These are phyloP conservation scores for Pyralis farinalis DNA, from an alignment of 2,888 invertebrate genomes.

Conservation along the genomic window DNA sequence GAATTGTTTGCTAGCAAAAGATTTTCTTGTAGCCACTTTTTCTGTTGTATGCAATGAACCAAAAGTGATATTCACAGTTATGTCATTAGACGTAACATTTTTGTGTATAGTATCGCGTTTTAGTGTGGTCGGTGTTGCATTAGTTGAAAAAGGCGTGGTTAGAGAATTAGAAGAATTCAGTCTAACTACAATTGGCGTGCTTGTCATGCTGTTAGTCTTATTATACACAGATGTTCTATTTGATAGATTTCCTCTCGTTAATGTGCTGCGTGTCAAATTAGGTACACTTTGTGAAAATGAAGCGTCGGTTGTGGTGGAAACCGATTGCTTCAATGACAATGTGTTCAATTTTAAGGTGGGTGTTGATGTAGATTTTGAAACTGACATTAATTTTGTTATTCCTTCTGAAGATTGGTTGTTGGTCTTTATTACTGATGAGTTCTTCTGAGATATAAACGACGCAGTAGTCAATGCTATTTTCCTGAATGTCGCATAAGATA, in stretches of 20 bases:
- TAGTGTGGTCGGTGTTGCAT: slow-evolving; percentile 28
- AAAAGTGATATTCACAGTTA: slow-evolving; percentile 22
- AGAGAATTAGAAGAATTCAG: slow-evolving; percentile 49
- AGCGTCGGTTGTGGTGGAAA: slow-evolving; percentile 10
- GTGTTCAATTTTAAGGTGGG: slow-evolving; percentile 23
- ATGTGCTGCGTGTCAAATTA: slow-evolving; percentile 22
- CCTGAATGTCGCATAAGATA: slow-evolving; percentile 67
- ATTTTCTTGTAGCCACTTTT: slow-evolving; percentile 15
- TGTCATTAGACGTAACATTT: slow-evolving; percentile 9
- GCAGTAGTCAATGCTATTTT: slow-evolving; percentile 64
- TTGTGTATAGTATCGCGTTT: slow-evolving; percentile 6
- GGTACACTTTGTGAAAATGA: slow-evolving; percentile 20
- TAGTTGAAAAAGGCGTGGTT: slow-evolving; percentile 46
- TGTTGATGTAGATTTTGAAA: slow-evolving; percentile 34
- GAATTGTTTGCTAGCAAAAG: slow-evolving; percentile 17
- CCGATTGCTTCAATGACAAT: slow-evolving; percentile 12
- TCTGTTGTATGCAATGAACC: slow-evolving; percentile 16
- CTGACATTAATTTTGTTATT: slow-evolving; percentile 49
- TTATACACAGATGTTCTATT: slow-evolving; percentile 33
- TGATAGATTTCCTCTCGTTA: slow-evolving; percentile 23
- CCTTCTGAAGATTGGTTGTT: slow-evolving; percentile 39
- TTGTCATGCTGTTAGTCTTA: slow-evolving; percentile 70
- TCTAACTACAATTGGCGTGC: slow-evolving; percentile 41
- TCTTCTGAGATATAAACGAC: slow-evolving; percentile 40
- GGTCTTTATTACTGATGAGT: slow-evolving; percentile 29